Conservation (phyloP, 2,113 vertebrate genomes). For the Trogon surrucura region DNA sequence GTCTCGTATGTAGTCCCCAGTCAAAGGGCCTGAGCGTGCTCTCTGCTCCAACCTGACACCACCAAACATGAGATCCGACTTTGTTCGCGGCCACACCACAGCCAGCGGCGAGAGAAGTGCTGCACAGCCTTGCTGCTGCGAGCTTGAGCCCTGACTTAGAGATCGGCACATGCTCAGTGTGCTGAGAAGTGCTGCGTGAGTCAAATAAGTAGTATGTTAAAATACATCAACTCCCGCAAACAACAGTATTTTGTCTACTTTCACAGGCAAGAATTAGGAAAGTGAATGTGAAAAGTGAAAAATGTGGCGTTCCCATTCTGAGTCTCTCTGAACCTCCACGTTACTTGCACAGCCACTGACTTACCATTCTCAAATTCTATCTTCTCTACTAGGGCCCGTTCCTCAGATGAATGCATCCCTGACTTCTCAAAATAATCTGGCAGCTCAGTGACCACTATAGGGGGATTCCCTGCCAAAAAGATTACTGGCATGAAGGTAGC, state of each 20-base stretch:
- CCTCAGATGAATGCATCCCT: fast-evolving
- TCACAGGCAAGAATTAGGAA: not conserved
- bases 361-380: not conserved
- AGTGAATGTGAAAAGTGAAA: not conserved
- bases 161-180: not conserved
- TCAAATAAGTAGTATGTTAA: not conserved
- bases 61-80: fast-evolving
- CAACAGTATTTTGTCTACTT: not conserved
- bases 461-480: not conserved
- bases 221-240: not conserved
- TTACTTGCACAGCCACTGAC: not conserved
- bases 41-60: not conserved
- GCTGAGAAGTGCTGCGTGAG: not conserved
- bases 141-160: not conserved
- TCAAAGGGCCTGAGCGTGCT: not conserved
- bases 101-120: not conserved
- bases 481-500: too few relatives aligned
- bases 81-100: not conserved
- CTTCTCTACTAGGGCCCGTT: not conserved
- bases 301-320: not conserved
- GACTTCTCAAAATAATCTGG: not conserved
- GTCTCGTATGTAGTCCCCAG: not conserved
- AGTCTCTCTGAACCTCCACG: not conserved
- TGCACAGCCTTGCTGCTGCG: not conserved
- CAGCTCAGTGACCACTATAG: not conserved